Evolutionary conservation across 1,140 invertebrate genomes (phyloP).

Genomic region (Mamestra configurata): DNA sequence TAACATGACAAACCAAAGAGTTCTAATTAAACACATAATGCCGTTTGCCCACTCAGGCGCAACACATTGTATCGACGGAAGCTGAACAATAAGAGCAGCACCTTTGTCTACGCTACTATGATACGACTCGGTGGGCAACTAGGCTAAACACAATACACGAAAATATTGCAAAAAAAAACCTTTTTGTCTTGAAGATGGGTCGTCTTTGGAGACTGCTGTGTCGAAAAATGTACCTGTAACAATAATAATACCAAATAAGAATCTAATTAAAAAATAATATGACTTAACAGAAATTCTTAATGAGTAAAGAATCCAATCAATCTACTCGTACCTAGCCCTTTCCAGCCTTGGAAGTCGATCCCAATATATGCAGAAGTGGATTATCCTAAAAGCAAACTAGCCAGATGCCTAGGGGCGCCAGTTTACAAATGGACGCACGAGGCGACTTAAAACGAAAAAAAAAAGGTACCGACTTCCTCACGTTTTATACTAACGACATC

Average conservation of each 20-base stretch:
- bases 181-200: background rate
- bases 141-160: background rate
- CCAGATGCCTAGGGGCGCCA: too few relatives aligned
- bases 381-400: too few relatives aligned
- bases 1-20: background rate
- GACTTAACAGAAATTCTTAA: too few relatives aligned
- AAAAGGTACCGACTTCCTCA: too few relatives aligned
- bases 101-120: background rate
- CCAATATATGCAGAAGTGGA: too few relatives aligned
- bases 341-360: too few relatives aligned
- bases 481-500: too few relatives aligned
- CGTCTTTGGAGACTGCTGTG: background rate
- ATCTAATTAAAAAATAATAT: too few relatives aligned
- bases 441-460: too few relatives aligned
- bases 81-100: constrained; percentile 11
- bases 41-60: background rate
- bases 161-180: background rate
- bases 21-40: constrained; percentile 1
- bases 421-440: too few relatives aligned
- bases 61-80: constrained; percentile 5
- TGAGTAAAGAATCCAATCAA: too few relatives aligned
- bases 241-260: background rate
- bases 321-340: too few relatives aligned
- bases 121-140: background rate
- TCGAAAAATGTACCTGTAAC: constrained; percentile 16